Percentiles rank a stretch among this genome's conserved stretches.
These are phyloP conservation scores for Scolopax rusticola DNA, from an alignment of 2,797 vertebrate genomes.

Conservation along the genomic window DNA sequence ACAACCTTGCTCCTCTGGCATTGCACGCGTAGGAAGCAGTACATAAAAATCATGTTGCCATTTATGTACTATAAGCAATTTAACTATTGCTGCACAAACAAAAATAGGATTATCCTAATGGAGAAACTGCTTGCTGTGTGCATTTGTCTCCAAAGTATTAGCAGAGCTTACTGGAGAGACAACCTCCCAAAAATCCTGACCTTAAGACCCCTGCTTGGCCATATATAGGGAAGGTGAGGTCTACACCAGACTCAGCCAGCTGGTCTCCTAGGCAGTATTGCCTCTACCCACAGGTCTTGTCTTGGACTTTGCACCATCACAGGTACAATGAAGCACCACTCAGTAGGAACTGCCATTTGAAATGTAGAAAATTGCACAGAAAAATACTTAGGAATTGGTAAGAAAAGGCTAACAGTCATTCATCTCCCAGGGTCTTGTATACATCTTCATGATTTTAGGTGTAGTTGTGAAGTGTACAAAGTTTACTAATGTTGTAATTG, in stretches of 20 bases:
- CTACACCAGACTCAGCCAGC: background rate
- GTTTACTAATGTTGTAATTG: background rate
- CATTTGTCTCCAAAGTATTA: background rate
- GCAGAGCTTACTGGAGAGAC: background rate
- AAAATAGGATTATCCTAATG: background rate
- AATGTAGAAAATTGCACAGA: accelerated
- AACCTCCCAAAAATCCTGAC: background rate
- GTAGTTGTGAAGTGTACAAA: background rate
- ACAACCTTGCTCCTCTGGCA: accelerated
- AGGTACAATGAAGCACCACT: background rate
- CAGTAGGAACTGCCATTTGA: background rate
- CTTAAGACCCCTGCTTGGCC: background rate
- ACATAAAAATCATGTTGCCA: accelerated
- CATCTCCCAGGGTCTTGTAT: background rate
- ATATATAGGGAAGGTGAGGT: background rate
- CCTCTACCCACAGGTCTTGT: background rate
- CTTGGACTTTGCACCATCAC: background rate
- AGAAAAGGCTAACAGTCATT: background rate
- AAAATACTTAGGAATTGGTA: background rate
- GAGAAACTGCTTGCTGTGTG: background rate
- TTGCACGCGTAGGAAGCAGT: background rate
- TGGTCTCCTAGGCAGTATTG: background rate
- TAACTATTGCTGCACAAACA: background rate
- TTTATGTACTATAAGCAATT: background rate
- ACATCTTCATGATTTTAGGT: background rate